A percentile compares a stretch with the other conserved stretches of the same genome.
These are phyloP conservation scores for Carettochelys insculpta DNA, from an alignment of 2,113 vertebrate species.

Conservation along the genomic window DNA sequence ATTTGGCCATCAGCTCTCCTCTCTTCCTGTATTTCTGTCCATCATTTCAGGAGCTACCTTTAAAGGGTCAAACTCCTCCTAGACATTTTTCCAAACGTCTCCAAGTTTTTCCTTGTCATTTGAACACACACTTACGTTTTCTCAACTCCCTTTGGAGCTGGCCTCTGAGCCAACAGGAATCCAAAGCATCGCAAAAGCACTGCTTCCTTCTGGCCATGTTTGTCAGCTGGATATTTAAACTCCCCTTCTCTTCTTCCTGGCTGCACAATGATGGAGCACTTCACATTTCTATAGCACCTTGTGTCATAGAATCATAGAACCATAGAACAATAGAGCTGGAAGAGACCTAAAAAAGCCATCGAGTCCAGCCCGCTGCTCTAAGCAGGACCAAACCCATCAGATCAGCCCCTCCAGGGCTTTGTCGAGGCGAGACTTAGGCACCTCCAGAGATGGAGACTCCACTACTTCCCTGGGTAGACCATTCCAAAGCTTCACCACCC, in stretches of 20 bases:
- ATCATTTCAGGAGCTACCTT: background rate
- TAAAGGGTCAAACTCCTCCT: background rate
- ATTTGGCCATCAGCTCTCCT: background rate
- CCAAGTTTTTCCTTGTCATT: background rate
- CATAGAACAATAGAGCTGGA: too few relatives aligned
- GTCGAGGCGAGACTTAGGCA: too few relatives aligned
- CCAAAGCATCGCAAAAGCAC: conserved; percentile 39
- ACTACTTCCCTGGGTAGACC: too few relatives aligned
- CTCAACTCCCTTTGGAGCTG: conserved; percentile 12
- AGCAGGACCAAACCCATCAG: too few relatives aligned
- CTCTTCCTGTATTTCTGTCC: background rate
- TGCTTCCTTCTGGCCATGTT: conserved; percentile 12
- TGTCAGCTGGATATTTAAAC: conserved; percentile 54
- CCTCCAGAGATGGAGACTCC: too few relatives aligned
- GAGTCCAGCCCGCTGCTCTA: too few relatives aligned
- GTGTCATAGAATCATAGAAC: too few relatives aligned
- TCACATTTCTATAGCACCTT: conserved; percentile 49
- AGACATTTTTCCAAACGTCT: background rate
- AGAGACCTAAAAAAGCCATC: too few relatives aligned
- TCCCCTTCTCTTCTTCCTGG: conserved; percentile 20
- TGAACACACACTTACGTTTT: conserved; percentile 54
- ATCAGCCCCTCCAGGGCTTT: too few relatives aligned
- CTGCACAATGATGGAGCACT: background rate
- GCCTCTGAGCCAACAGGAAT: background rate
- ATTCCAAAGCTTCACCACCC: too few relatives aligned